Percentiles rank a stretch among this genome's conserved stretches.
These are phyloP conservation scores for Panzeria rudis DNA, from an alignment of 2,888 invertebrate species.

Conservation along the genomic window DNA sequence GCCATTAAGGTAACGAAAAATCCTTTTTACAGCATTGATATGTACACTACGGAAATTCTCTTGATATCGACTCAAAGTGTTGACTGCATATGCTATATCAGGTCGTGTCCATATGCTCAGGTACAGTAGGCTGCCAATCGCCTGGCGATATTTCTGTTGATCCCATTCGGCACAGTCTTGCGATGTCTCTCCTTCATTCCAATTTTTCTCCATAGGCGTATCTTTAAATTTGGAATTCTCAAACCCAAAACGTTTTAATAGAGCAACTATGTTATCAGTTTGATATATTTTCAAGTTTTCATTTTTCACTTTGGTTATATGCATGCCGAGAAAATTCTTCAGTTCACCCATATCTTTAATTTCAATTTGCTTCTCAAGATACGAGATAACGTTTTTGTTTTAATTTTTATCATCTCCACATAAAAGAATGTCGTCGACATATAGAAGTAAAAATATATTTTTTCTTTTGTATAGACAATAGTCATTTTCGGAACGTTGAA, in stretches of 20 bases:
- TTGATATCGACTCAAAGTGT: slow-evolving; percentile 16
- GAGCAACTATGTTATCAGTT: slow-evolving; percentile 30
- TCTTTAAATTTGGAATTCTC: slow-evolving; percentile 2
- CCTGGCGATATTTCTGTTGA: slow-evolving; percentile 25
- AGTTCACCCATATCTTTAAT: slow-evolving; percentile 23
- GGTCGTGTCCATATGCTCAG: slow-evolving; percentile 39
- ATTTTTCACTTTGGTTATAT: not conserved
- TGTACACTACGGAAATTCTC: slow-evolving; percentile 4
- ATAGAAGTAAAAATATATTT: slow-evolving; percentile 13
- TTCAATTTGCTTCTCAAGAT: slow-evolving; percentile 26
- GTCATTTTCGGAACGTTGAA: slow-evolving; percentile 29
- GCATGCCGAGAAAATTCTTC: slow-evolving; percentile 23
- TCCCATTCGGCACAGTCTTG: not conserved
- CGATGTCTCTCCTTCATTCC: not conserved
- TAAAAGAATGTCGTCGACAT: no score
- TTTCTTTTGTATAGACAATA: slow-evolving; percentile 32
- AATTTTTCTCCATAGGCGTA: slow-evolving; percentile 1
- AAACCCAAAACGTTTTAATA: slow-evolving; percentile 22
- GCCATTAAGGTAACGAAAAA: slow-evolving; percentile 16
- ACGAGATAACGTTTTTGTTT: not conserved
- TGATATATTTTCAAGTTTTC: slow-evolving; percentile 26
- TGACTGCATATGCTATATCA: no score
- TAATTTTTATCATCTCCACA: slow-evolving; percentile 11
- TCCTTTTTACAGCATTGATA: slow-evolving; percentile 10
- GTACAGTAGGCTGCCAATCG: slow-evolving; percentile 31